Evolutionary conservation across 2,113 vertebrate species (phyloP).

Genomic region (Mesocricetus auratus): DNA sequence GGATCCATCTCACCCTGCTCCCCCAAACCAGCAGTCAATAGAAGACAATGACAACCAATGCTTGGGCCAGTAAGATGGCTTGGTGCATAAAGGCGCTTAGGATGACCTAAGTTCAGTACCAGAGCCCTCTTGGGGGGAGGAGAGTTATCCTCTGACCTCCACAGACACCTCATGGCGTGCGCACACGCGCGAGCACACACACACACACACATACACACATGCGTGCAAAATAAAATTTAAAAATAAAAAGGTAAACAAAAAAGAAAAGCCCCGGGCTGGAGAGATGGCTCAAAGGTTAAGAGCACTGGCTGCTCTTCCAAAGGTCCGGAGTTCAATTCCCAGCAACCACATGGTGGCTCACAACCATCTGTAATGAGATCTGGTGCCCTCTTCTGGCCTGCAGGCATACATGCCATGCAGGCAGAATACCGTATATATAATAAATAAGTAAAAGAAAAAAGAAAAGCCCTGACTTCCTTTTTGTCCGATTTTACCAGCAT

Average conservation of each 20-base stretch:
- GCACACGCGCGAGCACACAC: too few relatives aligned
- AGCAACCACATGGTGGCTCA: too few relatives aligned
- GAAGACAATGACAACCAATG: background rate
- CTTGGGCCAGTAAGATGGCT: too few relatives aligned
- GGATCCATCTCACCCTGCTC: background rate
- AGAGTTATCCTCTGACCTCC: background rate
- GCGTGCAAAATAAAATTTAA: too few relatives aligned
- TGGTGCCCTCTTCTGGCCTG: too few relatives aligned
- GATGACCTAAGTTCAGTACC: background rate
- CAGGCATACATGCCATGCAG: too few relatives aligned
- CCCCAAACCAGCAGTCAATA: background rate
- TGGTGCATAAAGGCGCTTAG: background rate
- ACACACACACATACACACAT: fast-evolving
- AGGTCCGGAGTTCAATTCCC: too few relatives aligned
- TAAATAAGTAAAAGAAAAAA: background rate
- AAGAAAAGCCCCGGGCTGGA: too few relatives aligned
- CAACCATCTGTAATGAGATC: too few relatives aligned
- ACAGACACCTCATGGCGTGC: background rate
- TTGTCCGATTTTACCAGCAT: background rate
- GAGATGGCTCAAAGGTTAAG: too few relatives aligned
- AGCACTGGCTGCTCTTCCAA: too few relatives aligned
- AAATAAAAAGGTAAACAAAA: background rate
- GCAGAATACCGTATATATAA: too few relatives aligned
- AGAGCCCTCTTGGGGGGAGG: background rate
- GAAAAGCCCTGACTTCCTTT: background rate